Conservation (phyloP, 2,113 vertebrate genomes). For the Sinocyclocheilus anshuiensis region DNA sequence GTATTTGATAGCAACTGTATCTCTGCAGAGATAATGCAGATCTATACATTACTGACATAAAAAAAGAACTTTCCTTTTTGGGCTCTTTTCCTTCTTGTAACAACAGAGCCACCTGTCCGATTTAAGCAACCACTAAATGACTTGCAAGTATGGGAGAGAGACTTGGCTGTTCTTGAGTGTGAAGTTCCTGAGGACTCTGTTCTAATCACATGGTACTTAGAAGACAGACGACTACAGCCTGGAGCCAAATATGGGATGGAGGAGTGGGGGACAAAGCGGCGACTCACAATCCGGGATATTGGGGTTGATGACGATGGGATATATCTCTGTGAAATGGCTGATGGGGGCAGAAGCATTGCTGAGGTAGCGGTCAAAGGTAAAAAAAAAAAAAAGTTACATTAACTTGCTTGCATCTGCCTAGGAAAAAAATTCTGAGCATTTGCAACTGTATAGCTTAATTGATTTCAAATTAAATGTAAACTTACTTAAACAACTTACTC, state of each 20-base stretch:
- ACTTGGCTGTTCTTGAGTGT: conserved; percentile 91
- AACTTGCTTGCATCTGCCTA: background rate
- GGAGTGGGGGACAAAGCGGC: conserved; percentile 84
- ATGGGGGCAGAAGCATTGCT: conserved; percentile 91
- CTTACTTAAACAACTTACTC: conserved; percentile 12
- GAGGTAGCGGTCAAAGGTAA: conserved; percentile 94
- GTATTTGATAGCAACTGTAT: background rate
- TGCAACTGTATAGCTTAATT: background rate
- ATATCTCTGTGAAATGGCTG: conserved; percentile 96
- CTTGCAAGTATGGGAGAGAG: conserved; percentile 87
- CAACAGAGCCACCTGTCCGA: conserved; percentile 84
- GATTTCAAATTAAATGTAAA: too few relatives aligned
- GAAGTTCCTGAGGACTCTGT: conserved; percentile 92
- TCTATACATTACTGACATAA: background rate
- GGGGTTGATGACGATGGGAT: conserved; percentile 91
- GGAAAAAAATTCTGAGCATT: background rate
- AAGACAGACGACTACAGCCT: conserved; percentile 90
- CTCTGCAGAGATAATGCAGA: background rate
- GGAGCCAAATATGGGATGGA: conserved; percentile 95
- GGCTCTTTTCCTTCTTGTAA: conserved; percentile 38
- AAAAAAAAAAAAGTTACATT: background rate
- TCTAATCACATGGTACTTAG: conserved; percentile 92
- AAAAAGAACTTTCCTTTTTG: background rate
- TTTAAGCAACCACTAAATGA: conserved; percentile 91
- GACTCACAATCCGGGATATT: conserved; percentile 89